Percentiles rank a stretch among this genome's conserved stretches.
phyloP scores from a whole-genome alignment of 37 sponge, comb jelly and placozoan genomes.

The Crambe crambe region DNA sequence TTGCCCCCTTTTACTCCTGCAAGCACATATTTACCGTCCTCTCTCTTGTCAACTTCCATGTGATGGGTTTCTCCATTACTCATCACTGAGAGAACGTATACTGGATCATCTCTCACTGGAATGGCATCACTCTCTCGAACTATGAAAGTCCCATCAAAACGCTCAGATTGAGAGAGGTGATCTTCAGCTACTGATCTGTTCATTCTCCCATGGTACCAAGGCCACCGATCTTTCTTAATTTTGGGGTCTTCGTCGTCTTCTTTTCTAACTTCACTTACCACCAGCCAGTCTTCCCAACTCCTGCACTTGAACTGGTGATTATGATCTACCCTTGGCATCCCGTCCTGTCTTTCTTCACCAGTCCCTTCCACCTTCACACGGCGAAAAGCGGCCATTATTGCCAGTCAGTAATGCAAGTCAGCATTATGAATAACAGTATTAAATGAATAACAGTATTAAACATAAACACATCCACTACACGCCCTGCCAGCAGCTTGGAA shows the following conservation, averaged over 20 bases:
- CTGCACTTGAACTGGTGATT: not conserved
- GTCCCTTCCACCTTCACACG: not conserved
- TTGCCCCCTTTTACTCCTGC: not conserved
- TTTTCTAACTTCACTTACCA: constrained; percentile 11
- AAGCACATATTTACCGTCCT: constrained; percentile 18
- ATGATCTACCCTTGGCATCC: not conserved
- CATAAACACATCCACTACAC: too few relatives aligned
- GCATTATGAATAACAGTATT: too few relatives aligned
- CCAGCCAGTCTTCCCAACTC: constrained; percentile 10
- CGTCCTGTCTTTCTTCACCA: not conserved
- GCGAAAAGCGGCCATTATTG: not conserved
- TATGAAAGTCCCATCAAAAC: constrained; percentile 39
- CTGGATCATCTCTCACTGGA: constrained; percentile 3
- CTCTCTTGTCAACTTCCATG: constrained; percentile 8
- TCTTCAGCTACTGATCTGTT: constrained; percentile 27
- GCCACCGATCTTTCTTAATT: not conserved
- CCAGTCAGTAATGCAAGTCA: not conserved
- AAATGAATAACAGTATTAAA: too few relatives aligned
- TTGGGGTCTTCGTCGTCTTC: not conserved
- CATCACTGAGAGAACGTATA: constrained; percentile 27
- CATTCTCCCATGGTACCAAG: constrained; percentile 23
- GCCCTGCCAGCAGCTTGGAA: too few relatives aligned
- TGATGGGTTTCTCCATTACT: constrained; percentile 22
- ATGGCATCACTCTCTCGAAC: constrained; percentile 43
- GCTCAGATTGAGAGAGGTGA: constrained; percentile 1